These are phyloP conservation scores for Drymodes brunneopygia DNA, from an alignment of 2,113 vertebrate genomes.

Conservation along the genomic window DNA sequence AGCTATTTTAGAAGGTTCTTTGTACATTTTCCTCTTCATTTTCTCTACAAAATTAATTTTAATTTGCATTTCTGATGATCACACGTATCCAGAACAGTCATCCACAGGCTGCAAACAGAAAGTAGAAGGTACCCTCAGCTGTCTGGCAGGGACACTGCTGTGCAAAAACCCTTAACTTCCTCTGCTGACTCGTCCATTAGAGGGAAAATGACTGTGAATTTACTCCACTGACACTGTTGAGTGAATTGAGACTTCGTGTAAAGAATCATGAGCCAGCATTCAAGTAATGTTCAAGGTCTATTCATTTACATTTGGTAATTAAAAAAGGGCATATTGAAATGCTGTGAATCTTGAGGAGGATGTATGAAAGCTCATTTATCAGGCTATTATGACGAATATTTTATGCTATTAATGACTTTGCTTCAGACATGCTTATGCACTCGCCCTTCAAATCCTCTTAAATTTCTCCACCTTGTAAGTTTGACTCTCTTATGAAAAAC, in stretches of 20 bases:
- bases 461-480: not conserved
- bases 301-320: conserved; percentile 54
- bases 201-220: not conserved
- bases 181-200: not conserved
- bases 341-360: conserved; percentile 22
- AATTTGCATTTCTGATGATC: not conserved
- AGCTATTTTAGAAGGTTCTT: not conserved
- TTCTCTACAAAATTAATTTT: not conserved
- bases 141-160: not conserved
- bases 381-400: conserved; percentile 47
- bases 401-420: conserved; percentile 48
- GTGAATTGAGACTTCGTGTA: conserved; percentile 3
- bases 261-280: conserved; percentile 31
- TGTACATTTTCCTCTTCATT: not conserved
- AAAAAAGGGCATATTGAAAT: conserved; percentile 57
- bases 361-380: conserved; percentile 59
- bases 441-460: not conserved
- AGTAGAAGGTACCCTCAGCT: not conserved
- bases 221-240: not conserved
- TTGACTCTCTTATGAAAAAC: not conserved
- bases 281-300: conserved; percentile 48
- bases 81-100: not conserved
- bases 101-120: not conserved
- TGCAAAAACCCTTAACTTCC: not conserved
- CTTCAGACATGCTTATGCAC: conserved; percentile 27